phyloP scores from a whole-genome alignment of 2,113 vertebrate genomes.

The Penelope pileata region DNA sequence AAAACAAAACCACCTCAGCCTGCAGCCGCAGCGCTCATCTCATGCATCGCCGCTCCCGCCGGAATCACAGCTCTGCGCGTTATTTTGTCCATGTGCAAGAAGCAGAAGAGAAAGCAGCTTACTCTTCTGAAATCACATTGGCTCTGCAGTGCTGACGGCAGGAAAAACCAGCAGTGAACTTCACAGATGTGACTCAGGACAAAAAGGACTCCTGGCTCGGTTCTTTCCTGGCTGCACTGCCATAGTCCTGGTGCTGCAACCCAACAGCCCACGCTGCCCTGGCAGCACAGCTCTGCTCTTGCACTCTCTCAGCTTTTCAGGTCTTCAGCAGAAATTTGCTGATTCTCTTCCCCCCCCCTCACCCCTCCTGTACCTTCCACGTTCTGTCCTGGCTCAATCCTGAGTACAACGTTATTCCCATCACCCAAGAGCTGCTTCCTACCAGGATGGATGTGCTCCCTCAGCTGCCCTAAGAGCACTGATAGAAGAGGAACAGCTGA shows the following conservation, averaged over 20 bases:
- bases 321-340: background rate
- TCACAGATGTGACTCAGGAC: rapidly evolving
- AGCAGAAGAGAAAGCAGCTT: slow-evolving; percentile 31
- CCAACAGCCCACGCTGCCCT: too few species aligned
- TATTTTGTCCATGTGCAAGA: background rate
- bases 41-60: background rate
- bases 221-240: too few species aligned
- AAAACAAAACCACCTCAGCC: background rate
- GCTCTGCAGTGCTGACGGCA: background rate
- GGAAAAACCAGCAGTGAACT: background rate
- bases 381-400: background rate
- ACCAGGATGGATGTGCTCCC: rapidly evolving
- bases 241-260: too few species aligned
- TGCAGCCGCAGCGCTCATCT: background rate
- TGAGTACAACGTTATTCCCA: background rate
- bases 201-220: background rate
- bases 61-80: background rate
- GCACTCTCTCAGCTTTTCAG: rapidly evolving
- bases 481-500: background rate
- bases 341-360: background rate
- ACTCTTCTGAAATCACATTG: background rate
- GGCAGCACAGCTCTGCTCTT: too few species aligned
- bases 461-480: background rate
- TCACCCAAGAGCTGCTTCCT: background rate
- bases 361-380: background rate